Evolutionary conservation across 2,797 vertebrate genomes (phyloP).

Genomic region (Falco naumanni): DNA sequence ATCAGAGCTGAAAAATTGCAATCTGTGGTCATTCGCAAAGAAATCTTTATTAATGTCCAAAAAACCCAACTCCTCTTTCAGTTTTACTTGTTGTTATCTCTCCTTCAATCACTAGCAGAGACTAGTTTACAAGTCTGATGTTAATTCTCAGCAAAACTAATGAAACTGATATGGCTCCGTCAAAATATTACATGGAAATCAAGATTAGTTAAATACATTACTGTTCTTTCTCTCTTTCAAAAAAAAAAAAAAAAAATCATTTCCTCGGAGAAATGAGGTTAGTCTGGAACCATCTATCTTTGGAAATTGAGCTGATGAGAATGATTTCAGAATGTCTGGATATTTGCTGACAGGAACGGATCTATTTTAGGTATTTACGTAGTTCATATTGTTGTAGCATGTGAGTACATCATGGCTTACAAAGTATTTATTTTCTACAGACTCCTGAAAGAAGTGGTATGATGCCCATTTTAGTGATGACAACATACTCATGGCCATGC

Average conservation of each 20-base stretch:
- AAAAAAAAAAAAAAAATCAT: neutral
- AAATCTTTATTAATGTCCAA: neutral
- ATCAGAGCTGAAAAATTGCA: neutral
- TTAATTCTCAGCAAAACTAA: constrained; percentile 22
- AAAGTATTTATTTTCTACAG: neutral
- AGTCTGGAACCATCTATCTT: constrained; percentile 61
- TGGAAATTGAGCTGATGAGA: constrained; percentile 54
- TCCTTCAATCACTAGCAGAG: neutral
- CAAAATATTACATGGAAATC: neutral
- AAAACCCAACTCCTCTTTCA: neutral
- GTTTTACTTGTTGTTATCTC: neutral
- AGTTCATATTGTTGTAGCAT: constrained; percentile 24
- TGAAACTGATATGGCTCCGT: neutral
- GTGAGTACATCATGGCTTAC: neutral
- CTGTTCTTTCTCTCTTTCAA: neutral
- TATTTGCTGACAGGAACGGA: constrained; percentile 60
- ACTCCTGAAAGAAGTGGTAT: neutral
- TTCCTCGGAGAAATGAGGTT: constrained; percentile 36
- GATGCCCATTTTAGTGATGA: neutral
- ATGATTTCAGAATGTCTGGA: constrained; percentile 50
- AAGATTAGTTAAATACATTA: constrained; percentile 35
- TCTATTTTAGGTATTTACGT: constrained; percentile 55
- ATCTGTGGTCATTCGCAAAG: neutral
- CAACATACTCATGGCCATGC: fast-evolving
- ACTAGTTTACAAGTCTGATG: neutral